These are phyloP conservation scores for Diaphora mendica DNA, from an alignment of 2,888 invertebrate genomes.

Conservation along the genomic window DNA sequence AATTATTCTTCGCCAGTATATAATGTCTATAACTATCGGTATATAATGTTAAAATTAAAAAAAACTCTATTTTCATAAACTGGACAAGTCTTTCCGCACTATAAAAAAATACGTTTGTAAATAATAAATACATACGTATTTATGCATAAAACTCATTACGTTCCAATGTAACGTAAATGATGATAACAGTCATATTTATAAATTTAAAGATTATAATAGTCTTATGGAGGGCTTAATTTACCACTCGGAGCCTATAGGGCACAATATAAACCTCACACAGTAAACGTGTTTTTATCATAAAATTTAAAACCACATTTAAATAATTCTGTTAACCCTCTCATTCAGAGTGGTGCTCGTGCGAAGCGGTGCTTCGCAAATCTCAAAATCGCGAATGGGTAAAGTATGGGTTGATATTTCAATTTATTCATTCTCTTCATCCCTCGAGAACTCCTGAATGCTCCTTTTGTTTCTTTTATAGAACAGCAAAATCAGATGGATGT, in stretches of 20 bases:
- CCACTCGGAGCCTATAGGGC: not conserved
- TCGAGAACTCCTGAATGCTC: slow-evolving; percentile 64
- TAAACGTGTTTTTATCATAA: slow-evolving; percentile 38
- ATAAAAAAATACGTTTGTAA: too few species aligned
- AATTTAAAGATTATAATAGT: too few species aligned
- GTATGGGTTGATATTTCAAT: slow-evolving; percentile 75
- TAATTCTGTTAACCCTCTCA: slow-evolving; percentile 59
- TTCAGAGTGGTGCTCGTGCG: slow-evolving; percentile 47
- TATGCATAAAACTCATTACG: too few species aligned
- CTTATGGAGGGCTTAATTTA: not conserved
- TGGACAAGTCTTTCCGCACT: too few species aligned
- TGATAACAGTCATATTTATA: too few species aligned
- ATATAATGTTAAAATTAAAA: too few species aligned
- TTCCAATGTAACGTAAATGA: too few species aligned
- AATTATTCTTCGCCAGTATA: too few species aligned
- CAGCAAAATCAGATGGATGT: slow-evolving; percentile 55
- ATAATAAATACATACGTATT: too few species aligned
- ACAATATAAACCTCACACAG: not conserved
- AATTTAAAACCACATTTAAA: slow-evolving; percentile 58
- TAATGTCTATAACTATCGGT: too few species aligned
- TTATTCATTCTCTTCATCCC: slow-evolving; percentile 54
- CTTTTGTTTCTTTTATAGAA: slow-evolving; percentile 67
- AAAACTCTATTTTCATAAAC: too few species aligned
- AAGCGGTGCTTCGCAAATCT: slow-evolving; percentile 58
- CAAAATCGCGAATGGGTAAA: slow-evolving; percentile 61